These are phyloP conservation scores for Xenopus laevis DNA, from an alignment of 2,113 vertebrate species.

Conservation along the genomic window DNA sequence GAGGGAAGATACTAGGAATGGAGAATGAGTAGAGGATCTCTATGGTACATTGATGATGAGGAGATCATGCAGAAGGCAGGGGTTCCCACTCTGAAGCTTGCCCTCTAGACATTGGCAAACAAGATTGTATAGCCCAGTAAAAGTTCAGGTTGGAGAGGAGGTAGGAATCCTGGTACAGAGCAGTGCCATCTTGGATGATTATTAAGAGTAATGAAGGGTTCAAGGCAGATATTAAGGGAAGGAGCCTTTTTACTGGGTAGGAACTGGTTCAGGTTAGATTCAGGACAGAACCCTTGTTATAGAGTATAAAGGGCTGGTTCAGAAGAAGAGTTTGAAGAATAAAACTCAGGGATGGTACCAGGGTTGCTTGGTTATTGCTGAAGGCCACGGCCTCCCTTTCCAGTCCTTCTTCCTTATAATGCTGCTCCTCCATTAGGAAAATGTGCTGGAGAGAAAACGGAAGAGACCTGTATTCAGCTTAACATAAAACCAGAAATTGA, in stretches of 20 bases:
- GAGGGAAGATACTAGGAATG: neutral
- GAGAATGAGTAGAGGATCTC: neutral
- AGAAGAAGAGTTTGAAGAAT: too few relatives aligned
- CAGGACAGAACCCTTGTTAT: neutral
- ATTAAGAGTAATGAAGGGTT: too few relatives aligned
- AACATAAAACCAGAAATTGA: neutral
- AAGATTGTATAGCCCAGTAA: too few relatives aligned
- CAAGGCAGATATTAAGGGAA: too few relatives aligned
- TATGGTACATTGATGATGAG: neutral
- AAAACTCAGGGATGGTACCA: conserved; percentile 51
- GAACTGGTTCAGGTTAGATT: neutral
- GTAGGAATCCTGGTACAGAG: too few relatives aligned
- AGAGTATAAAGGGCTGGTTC: too few relatives aligned
- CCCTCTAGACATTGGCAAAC: too few relatives aligned
- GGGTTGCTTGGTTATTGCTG: conserved; percentile 66
- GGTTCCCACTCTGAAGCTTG: too few relatives aligned
- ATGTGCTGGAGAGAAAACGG: conserved; percentile 61
- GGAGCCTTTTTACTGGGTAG: neutral
- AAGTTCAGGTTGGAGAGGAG: too few relatives aligned
- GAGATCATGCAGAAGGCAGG: too few relatives aligned
- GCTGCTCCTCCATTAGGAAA: conserved; percentile 68
- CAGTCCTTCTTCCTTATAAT: conserved; percentile 66
- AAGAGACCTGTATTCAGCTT: neutral
- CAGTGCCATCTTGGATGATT: too few relatives aligned
- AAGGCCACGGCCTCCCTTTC: conserved; percentile 63